Base-by-base conservation (phyloP, 2,888 invertebrate genomes). In the Apamea epomidion region DNA sequence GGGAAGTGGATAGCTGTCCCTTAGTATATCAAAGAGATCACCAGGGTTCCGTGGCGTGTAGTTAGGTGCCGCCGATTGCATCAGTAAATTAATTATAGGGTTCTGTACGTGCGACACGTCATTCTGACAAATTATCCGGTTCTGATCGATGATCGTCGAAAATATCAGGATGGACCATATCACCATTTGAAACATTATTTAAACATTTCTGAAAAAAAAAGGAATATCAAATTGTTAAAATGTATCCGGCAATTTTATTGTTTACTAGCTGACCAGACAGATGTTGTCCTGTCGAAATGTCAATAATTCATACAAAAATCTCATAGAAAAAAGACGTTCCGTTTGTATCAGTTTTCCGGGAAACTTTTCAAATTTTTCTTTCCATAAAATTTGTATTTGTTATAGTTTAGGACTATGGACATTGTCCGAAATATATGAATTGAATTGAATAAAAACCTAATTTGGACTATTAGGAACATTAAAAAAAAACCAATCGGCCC, bases 1-100 rank as follows among this genome's bases (percentile, higher is more conserved):
- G 0, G 94, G 93, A 67, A 93, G 84, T 37, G 91, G 90, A 76
- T 92, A 93, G 2, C 80, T 83, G 67, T 94, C 94, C 68, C 93
- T 87, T 48, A 94, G 78, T 69, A 89, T 89, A 76, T 93, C 93
- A 64, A 94, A 92, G 14, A 90, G 70, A 76, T 93, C 92, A 0
- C 83, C 85, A 51, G 89, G 86, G 37, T 87, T 83, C 32, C 78
- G 86, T 32, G 90, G 90, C 0, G 72, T 87, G 75, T 93, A 92
- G 58, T 89, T 91, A 18, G 90, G 88, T 5, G 91, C 87, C 10
- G 85, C 82, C 6, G 91, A 83, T 78, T 92, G 90, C 85, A 88
- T 81, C 60, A 93, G 7, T 18, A 91, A 32, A 37, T 91, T 89
- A 8, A 92, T 73, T 25, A 93, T 82, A 0, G 91, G 89, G 51